Base-by-base conservation (phyloP, 2,113 vertebrate species). In the Capricornis sumatraensis region DNA sequence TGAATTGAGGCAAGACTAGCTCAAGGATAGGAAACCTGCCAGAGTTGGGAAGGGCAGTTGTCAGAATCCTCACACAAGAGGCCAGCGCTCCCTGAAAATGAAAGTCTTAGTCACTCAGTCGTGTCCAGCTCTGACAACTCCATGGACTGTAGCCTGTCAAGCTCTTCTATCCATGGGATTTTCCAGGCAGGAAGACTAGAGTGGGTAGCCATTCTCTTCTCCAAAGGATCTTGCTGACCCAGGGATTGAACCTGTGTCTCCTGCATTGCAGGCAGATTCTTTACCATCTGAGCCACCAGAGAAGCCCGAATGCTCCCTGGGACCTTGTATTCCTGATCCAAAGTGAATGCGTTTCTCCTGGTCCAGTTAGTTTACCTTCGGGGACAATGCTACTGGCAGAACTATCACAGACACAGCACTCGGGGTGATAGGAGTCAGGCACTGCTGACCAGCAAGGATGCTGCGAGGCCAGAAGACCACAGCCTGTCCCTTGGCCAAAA, bases 281-380 rank as follows among this genome's bases (percentile, higher is more conserved):
- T 43, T 76, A 76, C 23, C 36, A 43, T 13, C 71, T 76, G 36
- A 43, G 12, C 71, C 12, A 14, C 71, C 36, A 40, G 71, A 1
- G 23, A 43, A 14, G 12, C 23, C 36, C 0, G 0, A 7, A 15
- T 15, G 9, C 33, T 85, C 30, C 12, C 28, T 19, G 21, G 21
- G 25, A 12, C 16, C 3, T 23, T 4, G 7, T 1, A 14, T 52
- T 17, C 43, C 21, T 3, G 3, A n/a, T 30, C 7, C 13, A 58
- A 67, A 36, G 36, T 2, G 14, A 87, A 17, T 1, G 7, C 21
- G 52, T 95, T 79, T 53, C n/a, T 91, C 40, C 36, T 67, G 30
- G 40, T 74, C 78, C 84, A 16, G 57, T 8, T 47, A 45, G 58
- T 28, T 28, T n/a, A 55, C 27, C 43, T 25, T 92, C n/a, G 1